These are phyloP conservation scores for Atrina japonica DNA, from an alignment of 2,888 invertebrate genomes.

Conservation along the genomic window DNA sequence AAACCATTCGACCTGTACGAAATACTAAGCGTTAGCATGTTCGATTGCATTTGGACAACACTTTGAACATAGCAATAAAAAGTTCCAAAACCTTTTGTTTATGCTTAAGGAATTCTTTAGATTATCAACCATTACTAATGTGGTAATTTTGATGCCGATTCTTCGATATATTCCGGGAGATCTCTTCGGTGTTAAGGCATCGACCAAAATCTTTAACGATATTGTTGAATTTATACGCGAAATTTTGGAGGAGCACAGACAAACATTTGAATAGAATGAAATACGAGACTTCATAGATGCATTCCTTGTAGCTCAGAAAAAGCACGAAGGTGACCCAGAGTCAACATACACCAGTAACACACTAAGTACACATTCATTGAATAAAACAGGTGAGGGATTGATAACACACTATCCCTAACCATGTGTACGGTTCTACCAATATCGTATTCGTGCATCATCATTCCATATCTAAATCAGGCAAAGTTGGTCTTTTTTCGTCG, in stretches of 20 bases:
- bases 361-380: no score
- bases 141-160: constrained; percentile 33
- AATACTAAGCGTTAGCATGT: constrained; percentile 39
- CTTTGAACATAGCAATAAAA: constrained; percentile 36
- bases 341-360: constrained; percentile 26
- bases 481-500: no score
- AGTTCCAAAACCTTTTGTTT: constrained; percentile 41
- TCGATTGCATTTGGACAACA: constrained; percentile 44
- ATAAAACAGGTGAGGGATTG: no score
- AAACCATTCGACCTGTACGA: constrained; percentile 39
- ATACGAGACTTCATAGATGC: constrained; percentile 31
- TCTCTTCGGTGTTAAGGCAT: constrained; percentile 19
- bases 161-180: constrained; percentile 41
- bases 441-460: no score
- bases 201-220: neutral
- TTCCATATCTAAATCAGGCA: no score
- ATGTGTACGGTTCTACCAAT: no score
- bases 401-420: no score
- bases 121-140: neutral
- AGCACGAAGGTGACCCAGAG: neutral
- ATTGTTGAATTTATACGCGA: constrained; percentile 19
- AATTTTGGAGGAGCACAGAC: constrained; percentile 17
- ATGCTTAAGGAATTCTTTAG: constrained; percentile 3
- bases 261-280: constrained; percentile 11
- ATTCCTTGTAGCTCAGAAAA: constrained; percentile 21